A percentile compares a stretch with the other conserved stretches of the same genome.
Conservation (phyloP, 2,888 invertebrate genomes). For the Glyphotaelius pellucidus region DNA sequence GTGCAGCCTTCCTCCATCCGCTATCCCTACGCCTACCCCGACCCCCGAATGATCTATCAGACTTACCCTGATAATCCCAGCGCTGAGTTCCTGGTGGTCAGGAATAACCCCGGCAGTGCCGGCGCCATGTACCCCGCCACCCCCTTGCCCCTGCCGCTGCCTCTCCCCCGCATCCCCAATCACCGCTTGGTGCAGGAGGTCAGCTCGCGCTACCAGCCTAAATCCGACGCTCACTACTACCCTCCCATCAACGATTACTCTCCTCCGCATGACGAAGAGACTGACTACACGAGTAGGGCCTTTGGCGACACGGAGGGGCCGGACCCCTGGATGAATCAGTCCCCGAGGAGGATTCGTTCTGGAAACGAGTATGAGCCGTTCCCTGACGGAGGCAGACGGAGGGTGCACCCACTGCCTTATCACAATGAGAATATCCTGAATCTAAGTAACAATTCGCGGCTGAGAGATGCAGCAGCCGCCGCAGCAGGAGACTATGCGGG, state of each 20-base stretch:
- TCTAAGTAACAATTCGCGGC: slow-evolving; percentile 61
- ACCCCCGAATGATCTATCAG: slow-evolving; percentile 35
- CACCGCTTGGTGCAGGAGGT: neutral
- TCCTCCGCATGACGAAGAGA: slow-evolving; percentile 32
- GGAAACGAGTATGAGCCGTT: slow-evolving; percentile 52
- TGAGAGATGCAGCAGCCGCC: slow-evolving; percentile 48
- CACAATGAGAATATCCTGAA: slow-evolving; percentile 64
- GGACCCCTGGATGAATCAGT: slow-evolving; percentile 57
- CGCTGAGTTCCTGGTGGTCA: slow-evolving; percentile 45
- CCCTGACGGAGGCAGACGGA: slow-evolving; percentile 48
- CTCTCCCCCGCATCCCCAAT: neutral
- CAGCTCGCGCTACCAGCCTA: slow-evolving; percentile 72
- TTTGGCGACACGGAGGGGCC: slow-evolving; percentile 54
- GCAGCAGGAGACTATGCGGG: slow-evolving; percentile 53
- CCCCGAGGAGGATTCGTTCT: slow-evolving; percentile 27
- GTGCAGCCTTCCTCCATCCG: slow-evolving; percentile 47
- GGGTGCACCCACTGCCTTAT: slow-evolving; percentile 59
- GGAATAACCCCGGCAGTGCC: slow-evolving; percentile 14
- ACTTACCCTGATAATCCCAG: slow-evolving; percentile 3
- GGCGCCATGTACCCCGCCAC: neutral
- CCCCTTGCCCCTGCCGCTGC: slow-evolving; percentile 12
- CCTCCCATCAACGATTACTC: slow-evolving; percentile 67
- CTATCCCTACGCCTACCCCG: slow-evolving; percentile 42
- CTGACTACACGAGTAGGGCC: slow-evolving; percentile 19
- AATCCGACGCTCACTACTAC: slow-evolving; percentile 72